Evolutionary conservation across 2,888 invertebrate genomes (phyloP).

Genomic region (Buathra laborator): DNA sequence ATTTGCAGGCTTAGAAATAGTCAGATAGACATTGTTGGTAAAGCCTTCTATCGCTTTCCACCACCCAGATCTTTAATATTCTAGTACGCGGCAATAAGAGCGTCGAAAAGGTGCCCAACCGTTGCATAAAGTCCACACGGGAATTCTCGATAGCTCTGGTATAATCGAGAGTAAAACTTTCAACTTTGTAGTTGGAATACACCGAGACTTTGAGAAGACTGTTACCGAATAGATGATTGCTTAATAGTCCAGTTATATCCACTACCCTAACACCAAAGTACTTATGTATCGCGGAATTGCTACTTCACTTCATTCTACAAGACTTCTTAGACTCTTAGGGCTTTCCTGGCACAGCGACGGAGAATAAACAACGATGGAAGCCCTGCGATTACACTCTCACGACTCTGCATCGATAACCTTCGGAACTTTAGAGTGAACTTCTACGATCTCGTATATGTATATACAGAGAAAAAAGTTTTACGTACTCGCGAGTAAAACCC

Average conservation of each 20-base stretch:
- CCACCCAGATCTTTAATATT: background rate
- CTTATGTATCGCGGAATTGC: background rate
- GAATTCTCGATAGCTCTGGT: background rate
- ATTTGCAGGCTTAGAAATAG: background rate
- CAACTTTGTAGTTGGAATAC: background rate
- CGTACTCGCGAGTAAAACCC: constrained; percentile 10
- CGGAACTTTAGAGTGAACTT: constrained; percentile 11
- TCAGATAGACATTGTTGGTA: background rate
- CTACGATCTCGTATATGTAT: background rate
- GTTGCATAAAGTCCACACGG: background rate
- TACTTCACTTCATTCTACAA: background rate
- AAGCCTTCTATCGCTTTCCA: background rate
- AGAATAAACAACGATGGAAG: constrained; percentile 4
- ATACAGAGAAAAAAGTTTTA: constrained; percentile 25
- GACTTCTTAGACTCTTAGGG: background rate
- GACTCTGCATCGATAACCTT: background rate
- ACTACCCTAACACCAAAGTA: background rate
- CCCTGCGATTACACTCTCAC: constrained; percentile 15
- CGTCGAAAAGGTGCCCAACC: background rate
- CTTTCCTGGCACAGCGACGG: background rate
- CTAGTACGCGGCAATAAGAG: background rate
- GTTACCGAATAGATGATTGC: constrained; percentile 14
- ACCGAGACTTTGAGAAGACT: background rate
- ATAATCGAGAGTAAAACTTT: background rate
- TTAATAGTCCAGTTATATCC: constrained; percentile 18